A percentile compares a stretch with the other conserved stretches of the same genome.
Evolutionary conservation across 2,797 vertebrate species (phyloP).

Genomic region (Peromyscus nudipes): DNA sequence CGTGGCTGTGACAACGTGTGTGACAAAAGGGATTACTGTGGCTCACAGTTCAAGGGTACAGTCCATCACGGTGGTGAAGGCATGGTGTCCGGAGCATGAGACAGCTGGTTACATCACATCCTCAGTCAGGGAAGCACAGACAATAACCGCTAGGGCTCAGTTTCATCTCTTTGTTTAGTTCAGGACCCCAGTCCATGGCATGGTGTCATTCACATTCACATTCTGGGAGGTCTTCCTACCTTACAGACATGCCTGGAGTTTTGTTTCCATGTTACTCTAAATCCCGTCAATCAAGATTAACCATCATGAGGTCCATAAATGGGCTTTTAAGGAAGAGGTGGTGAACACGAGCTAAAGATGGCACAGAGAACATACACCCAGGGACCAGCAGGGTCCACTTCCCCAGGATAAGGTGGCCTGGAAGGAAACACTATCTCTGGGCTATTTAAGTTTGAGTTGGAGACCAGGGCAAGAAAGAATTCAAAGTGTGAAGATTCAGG

Average conservation of each 20-base stretch:
- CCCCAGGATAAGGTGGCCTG: rapidly evolving
- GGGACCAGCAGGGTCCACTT: rapidly evolving
- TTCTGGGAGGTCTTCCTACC: neutral
- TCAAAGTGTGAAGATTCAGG: neutral
- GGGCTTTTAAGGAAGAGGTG: neutral
- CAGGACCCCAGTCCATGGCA: neutral
- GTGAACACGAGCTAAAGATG: neutral
- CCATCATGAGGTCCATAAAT: neutral
- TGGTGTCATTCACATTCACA: neutral
- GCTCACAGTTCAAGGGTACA: neutral
- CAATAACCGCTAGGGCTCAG: neutral
- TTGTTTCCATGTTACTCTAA: neutral
- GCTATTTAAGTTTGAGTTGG: neutral
- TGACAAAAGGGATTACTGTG: neutral
- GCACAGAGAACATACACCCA: rapidly evolving
- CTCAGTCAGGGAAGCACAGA: neutral
- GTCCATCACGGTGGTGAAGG: neutral
- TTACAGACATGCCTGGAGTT: neutral
- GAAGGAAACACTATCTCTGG: neutral
- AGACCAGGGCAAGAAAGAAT: neutral
- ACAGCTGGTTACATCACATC: rapidly evolving
- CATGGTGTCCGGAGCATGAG: too few relatives aligned
- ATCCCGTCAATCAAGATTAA: neutral
- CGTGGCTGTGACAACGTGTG: neutral
- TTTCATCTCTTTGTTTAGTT: neutral